Base-by-base conservation (phyloP, 2,797 vertebrate genomes). In the Varecia variegata region DNA sequence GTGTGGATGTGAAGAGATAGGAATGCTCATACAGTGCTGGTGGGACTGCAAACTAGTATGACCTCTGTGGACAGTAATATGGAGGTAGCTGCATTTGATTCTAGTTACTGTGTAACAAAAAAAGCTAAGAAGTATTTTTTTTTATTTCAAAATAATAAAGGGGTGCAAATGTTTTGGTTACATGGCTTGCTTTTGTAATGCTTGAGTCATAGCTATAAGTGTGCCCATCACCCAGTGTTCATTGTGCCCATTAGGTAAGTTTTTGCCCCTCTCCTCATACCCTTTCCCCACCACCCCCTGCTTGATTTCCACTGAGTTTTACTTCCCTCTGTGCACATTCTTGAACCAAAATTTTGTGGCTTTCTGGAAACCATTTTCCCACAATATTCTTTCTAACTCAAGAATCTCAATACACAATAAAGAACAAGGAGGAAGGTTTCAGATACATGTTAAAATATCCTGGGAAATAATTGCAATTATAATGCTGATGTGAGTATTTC, bases 401-500 rank as follows among this genome's bases (percentile, higher is more conserved):
- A 30, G 7, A 97, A 89, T 9, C 14, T 68, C 71, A 40, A 54
- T 91, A 4, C 7, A 71, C 40, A 67, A 76, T 32, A 54, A 77
- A 30, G n/a, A 18, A 45, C 11, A n/a, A 7, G 7, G 5, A 10
- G 23, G 15, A n/a, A 79, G n/a, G 40, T 4, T 35, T 18, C 32
- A 56, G 23, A 88, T 32, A 67, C 0, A 5, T 76, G 25, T 54
- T 95, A 21, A 84, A 65, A 79, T 54, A 11, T 80, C 35, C 30
- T 82, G 12, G 13, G 52, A 52, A 96, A 74, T 93, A 58, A 86
- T 20, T 95, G 14, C 27, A 95, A 90, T 79, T 92, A 47, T 81
- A 76, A 77, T 21, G 4, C 17, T 65, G 76, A 88, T 92, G 11
- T 90, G 32, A 71, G 20, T 92, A 47, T 65, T 93, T 88, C 47